Conservation (phyloP, 1,140 invertebrate genomes). For the Ips nitidus region DNA sequence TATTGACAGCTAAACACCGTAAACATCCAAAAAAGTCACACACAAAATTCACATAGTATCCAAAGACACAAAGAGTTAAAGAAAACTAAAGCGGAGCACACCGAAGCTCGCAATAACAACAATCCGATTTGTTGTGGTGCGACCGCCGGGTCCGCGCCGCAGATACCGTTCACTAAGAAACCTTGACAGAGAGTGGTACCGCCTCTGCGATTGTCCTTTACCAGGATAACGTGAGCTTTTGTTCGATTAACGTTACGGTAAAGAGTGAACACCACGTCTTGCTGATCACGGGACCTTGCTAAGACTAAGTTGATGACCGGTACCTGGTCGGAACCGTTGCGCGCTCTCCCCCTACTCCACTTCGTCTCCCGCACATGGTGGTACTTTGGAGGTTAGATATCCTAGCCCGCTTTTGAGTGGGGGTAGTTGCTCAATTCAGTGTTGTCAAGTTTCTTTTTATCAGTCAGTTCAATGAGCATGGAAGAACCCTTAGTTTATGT, state of each 20-base stretch:
- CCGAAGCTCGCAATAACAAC: too few species aligned
- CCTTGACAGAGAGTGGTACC: slow-evolving; percentile 6
- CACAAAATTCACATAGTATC: slow-evolving; percentile 12
- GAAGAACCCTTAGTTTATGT: too few species aligned
- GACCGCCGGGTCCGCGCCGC: background rate
- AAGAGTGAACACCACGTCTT: slow-evolving; percentile 21
- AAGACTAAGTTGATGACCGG: slow-evolving; percentile 50
- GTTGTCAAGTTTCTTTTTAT: too few species aligned
- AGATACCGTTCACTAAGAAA: background rate
- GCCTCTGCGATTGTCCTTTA: slow-evolving; percentile 22
- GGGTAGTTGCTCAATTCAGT: background rate
- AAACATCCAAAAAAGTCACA: background rate
- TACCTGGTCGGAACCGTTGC: slow-evolving; percentile 50
- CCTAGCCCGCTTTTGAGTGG: slow-evolving; percentile 24
- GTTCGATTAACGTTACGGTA: slow-evolving; percentile 2
- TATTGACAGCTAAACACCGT: slow-evolving; percentile 52
- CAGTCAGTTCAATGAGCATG: too few species aligned
- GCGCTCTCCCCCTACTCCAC: slow-evolving; percentile 38
- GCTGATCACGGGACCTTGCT: slow-evolving; percentile 44
- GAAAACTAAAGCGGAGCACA: background rate
- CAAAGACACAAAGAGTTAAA: slow-evolving; percentile 8
- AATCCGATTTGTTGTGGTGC: background rate
- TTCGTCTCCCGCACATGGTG: slow-evolving; percentile 12
- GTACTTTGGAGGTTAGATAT: slow-evolving; percentile 48
- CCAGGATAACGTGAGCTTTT: slow-evolving; percentile 13